These are phyloP conservation scores for Lucilia sericata DNA, from an alignment of 1,140 invertebrate genomes.

Conservation along the genomic window DNA sequence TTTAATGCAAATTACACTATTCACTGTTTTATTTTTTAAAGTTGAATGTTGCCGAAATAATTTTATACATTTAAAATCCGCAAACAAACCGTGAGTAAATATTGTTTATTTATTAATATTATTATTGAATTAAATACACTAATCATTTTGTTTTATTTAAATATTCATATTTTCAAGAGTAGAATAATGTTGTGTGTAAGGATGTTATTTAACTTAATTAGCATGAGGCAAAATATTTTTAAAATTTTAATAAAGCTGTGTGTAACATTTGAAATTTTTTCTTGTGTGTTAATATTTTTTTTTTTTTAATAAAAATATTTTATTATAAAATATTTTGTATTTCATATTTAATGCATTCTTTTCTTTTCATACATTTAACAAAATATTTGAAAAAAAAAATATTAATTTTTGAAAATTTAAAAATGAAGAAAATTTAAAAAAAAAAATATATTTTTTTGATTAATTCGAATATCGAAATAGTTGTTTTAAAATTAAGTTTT, in stretches of 20 bases:
- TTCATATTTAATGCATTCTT: neutral
- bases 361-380: neutral
- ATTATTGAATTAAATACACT: neutral
- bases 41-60: too few species aligned
- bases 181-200: neutral
- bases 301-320: neutral
- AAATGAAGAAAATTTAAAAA: neutral
- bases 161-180: neutral
- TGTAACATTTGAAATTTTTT: neutral
- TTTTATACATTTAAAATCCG: too few species aligned
- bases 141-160: constrained; percentile 5
- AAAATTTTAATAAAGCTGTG: constrained; percentile 8
- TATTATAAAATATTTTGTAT: constrained; percentile 12
- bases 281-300: neutral
- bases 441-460: neutral
- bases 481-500: neutral
- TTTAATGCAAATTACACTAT: too few species aligned
- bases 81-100: too few species aligned
- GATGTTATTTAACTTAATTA: neutral
- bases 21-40: neutral
- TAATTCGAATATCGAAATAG: constrained; percentile 17
- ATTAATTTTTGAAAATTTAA: neutral
- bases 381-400: neutral
- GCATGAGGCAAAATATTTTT: neutral
- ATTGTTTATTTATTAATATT: neutral